A percentile compares a stretch with the other conserved stretches of the same genome.
phyloP scores from a whole-genome alignment of 2,888 invertebrate species.

The Scelioninae gen. 1 region DNA sequence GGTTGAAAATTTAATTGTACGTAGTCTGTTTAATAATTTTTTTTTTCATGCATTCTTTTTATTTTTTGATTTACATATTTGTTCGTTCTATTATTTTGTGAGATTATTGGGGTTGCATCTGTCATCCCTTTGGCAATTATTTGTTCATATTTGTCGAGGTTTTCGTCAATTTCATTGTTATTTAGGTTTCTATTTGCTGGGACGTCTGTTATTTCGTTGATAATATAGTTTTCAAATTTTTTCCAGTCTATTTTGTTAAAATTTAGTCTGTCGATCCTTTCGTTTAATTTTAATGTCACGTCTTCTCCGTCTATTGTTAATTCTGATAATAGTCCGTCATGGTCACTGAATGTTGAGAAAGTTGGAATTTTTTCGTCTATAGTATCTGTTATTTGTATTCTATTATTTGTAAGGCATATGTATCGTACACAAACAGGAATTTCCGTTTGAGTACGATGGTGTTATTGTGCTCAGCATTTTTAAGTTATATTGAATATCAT shows the following conservation, averaged over 20 bases:
- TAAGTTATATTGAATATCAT: background rate
- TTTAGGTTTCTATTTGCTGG: constrained; percentile 18
- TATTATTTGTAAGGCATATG: background rate
- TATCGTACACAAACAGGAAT: constrained; percentile 21
- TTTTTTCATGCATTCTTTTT: constrained; percentile 8
- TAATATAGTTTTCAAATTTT: background rate
- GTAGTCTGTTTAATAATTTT: constrained; percentile 24
- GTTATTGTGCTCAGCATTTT: background rate
- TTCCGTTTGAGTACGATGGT: background rate
- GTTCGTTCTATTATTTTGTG: background rate
- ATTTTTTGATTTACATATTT: constrained; percentile 23
- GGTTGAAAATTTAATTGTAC: background rate
- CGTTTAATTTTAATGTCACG: background rate
- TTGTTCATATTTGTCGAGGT: background rate
- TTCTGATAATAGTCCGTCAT: background rate
- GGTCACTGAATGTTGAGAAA: constrained; percentile 15
- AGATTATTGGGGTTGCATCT: background rate
- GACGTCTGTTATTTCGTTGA: background rate
- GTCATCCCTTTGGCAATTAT: background rate
- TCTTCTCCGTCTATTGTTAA: background rate
- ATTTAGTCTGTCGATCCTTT: background rate
- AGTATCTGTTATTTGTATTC: background rate
- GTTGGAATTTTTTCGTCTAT: background rate
- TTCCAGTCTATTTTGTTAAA: constrained; percentile 24
- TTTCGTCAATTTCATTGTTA: constrained; percentile 28